phyloP scores from a whole-genome alignment of 2,113 vertebrate species.

The Nothoprocta pentlandii region DNA sequence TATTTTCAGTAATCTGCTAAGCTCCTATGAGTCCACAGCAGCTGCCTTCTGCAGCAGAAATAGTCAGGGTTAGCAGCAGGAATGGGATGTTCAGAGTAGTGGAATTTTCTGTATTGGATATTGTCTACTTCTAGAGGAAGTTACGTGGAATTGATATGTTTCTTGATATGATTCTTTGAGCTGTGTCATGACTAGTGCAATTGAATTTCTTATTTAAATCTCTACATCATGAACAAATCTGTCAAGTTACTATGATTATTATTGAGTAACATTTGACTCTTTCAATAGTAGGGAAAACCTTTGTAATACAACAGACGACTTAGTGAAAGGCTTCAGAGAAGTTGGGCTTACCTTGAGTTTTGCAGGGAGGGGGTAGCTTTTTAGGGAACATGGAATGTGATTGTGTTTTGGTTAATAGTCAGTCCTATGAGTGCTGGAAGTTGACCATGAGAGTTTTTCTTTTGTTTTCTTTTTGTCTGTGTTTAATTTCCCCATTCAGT shows the following conservation, averaged over 20 bases:
- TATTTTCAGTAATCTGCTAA: background rate
- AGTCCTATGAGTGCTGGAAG: background rate
- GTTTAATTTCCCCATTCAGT: background rate
- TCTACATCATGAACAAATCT: background rate
- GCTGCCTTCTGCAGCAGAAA: background rate
- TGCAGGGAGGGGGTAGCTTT: background rate
- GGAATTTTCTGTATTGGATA: background rate
- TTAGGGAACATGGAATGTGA: background rate
- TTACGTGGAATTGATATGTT: background rate
- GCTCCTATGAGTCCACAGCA: background rate
- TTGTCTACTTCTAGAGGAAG: background rate
- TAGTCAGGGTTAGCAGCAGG: background rate
- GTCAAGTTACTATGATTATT: background rate
- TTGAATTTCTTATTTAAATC: background rate
- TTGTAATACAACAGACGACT: background rate
- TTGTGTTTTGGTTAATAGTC: background rate
- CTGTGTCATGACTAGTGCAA: background rate
- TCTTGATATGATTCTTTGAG: background rate
- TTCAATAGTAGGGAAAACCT: background rate
- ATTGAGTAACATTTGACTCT: background rate
- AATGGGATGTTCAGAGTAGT: background rate
- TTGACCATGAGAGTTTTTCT: fast-evolving
- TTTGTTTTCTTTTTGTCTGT: background rate
- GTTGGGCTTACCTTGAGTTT: background rate
- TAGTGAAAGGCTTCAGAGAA: background rate